These are phyloP conservation scores for Kryphioiulus occultus DNA, from an alignment of 2,888 invertebrate genomes.

Conservation along the genomic window DNA sequence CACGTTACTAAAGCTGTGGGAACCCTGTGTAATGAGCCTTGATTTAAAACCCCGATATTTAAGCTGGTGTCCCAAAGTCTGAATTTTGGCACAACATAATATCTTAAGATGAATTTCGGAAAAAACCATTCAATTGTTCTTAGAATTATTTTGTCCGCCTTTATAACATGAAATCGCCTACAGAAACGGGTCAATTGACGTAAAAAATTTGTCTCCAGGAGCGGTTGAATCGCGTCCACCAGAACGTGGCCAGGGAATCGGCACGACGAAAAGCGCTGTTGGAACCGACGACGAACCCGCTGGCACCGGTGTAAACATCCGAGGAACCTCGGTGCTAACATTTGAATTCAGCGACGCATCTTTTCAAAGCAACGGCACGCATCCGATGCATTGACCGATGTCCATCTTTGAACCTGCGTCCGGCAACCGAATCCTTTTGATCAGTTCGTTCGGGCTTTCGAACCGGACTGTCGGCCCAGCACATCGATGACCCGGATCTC, in stretches of 20 bases:
- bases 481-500: neutral
- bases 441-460: neutral
- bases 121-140: no score
- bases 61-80: no score
- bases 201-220: conserved; percentile 67
- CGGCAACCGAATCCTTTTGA: neutral
- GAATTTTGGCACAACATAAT: no score
- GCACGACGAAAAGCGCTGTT: conserved; percentile 71
- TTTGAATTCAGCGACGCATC: neutral
- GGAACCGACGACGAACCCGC: conserved; percentile 51
- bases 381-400: neutral
- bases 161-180: no score
- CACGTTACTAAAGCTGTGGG: no score
- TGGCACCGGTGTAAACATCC: conserved; percentile 42
- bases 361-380: neutral
- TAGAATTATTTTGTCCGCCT: no score
- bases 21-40: no score
- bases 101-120: no score
- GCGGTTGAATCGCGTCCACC: conserved; percentile 81
- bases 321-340: neutral
- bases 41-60: no score
- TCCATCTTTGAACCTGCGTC: neutral
- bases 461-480: neutral
- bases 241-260: conserved; percentile 81
- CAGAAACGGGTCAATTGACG: no score